Base-by-base conservation (phyloP, 2,888 invertebrate genomes). In the Dicyrtomina minuta region DNA sequence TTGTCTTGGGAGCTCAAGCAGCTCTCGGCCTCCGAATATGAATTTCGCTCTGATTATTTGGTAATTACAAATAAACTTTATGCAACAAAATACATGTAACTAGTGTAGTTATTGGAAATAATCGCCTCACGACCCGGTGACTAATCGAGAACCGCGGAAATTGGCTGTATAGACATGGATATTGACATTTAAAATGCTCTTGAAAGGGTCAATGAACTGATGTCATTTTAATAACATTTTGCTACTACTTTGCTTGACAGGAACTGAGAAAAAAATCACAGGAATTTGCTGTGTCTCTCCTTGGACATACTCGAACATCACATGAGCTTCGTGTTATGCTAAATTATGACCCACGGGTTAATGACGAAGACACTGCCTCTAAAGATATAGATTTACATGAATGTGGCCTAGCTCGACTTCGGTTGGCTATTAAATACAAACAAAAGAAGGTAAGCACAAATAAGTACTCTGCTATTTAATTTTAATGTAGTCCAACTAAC, bases 351-450 rank as follows among this genome's bases (percentile, higher is more conserved):
- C 71, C 71, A 15, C 66, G 70, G 13, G 69, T 61, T 13, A 59
- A 22, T 8, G 33, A 68, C 15, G 86, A 87, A 71, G 87, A 88
- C 10, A 87, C 87, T 12, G 89, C 90, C 77, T 92, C 92, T 91
- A 89, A 90, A 78, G 89, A 89, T 0, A 93, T 93, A 0, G 92
- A 94, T 78, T 84, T 92, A 66, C 49, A 51, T 64, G 68, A 60
- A 33, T 44, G 51, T 84, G 90, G 92, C 10, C 84, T 98, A 69
- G 93, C 93, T 64, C 85, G 97, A 73, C 85, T 98, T 41, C 96
- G 96, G 83, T 84, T 97, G 65, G 97, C 97, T 20, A 96, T 98
- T 77, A 92, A 95, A 81, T 96, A 95, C 81, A 95, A 96, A 80
- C 97, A 98, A 82, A 98, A 98, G 84, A 89, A 90, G 88, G 96